These are phyloP conservation scores for Nothoprocta perdicaria DNA, from an alignment of 2,113 vertebrate genomes.

Conservation along the genomic window DNA sequence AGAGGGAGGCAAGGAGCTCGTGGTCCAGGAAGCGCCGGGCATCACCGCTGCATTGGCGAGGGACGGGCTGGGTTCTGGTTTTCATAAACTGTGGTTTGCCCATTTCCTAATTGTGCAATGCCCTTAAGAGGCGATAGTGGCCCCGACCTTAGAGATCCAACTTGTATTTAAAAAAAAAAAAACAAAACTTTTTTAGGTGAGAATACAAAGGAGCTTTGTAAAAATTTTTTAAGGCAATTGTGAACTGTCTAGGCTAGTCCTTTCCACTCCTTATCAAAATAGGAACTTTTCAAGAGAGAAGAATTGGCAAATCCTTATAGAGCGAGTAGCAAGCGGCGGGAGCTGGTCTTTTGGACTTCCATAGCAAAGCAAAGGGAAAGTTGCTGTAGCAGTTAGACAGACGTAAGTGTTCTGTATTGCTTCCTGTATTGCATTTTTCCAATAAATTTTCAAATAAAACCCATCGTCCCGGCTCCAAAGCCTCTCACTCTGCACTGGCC, in stretches of 20 bases:
- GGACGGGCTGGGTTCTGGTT: conserved; percentile 4
- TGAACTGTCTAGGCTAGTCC: conserved; percentile 74
- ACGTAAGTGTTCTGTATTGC: conserved; percentile 73
- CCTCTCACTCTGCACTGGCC: background rate
- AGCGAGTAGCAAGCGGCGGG: conserved; percentile 50
- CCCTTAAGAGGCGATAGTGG: conserved; percentile 23
- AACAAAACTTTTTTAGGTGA: conserved; percentile 49
- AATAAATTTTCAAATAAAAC: conserved; percentile 79
- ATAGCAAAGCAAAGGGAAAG: conserved; percentile 70
- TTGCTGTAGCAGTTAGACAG: conserved; percentile 74
- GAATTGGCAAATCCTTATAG: conserved; percentile 60
- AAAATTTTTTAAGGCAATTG: conserved; percentile 63
- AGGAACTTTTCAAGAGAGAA: conserved; percentile 55
- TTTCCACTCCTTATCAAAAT: conserved; percentile 73
- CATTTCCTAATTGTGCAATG: conserved; percentile 46
- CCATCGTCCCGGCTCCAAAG: background rate
- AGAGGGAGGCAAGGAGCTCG: conserved; percentile 43
- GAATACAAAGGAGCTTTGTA: conserved; percentile 81
- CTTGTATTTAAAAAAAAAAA: background rate
- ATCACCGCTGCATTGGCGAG: background rate
- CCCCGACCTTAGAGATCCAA: conserved; percentile 28
- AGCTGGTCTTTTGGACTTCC: conserved; percentile 69
- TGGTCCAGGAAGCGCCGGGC: background rate
- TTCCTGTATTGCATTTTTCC: conserved; percentile 83
- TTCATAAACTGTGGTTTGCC: conserved; percentile 58